phyloP scores from a whole-genome alignment of 2,797 vertebrate genomes.

The Pipistrellus pygmaeus region DNA sequence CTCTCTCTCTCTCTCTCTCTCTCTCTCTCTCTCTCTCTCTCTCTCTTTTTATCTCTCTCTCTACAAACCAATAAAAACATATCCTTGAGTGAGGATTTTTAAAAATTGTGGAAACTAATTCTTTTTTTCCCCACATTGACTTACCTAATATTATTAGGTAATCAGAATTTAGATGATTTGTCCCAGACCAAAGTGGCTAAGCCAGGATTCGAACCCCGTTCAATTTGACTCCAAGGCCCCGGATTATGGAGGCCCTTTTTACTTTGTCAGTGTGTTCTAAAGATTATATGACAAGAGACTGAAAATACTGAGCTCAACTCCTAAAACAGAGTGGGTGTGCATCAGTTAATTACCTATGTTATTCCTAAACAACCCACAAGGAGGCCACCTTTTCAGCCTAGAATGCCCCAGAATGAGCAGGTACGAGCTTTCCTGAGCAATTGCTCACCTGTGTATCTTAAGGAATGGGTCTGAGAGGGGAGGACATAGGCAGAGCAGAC shows the following conservation, averaged over 20 bases:
- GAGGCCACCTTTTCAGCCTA: background rate
- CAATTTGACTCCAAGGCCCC: too few species aligned
- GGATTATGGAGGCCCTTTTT: too few species aligned
- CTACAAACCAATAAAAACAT: background rate
- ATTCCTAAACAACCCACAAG: background rate
- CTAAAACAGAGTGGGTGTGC: background rate
- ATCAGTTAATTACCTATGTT: background rate
- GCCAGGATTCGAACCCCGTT: too few species aligned
- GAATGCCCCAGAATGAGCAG: background rate
- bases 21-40: background rate
- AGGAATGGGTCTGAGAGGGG: background rate
- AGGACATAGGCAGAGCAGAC: background rate
- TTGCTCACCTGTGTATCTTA: background rate
- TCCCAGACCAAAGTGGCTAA: too few species aligned
- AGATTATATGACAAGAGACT: background rate
- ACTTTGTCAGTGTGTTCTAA: background rate
- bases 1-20: background rate
- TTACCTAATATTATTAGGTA: background rate
- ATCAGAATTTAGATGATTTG: too few species aligned
- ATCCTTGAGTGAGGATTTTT: background rate
- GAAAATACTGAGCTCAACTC: background rate
- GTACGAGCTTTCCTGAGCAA: background rate
- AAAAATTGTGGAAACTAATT: conserved; percentile 1
- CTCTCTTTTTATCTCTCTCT: background rate
- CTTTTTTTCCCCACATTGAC: background rate